These are phyloP conservation scores for Vespertilio murinus DNA, from an alignment of 2,797 vertebrate species.

Conservation along the genomic window DNA sequence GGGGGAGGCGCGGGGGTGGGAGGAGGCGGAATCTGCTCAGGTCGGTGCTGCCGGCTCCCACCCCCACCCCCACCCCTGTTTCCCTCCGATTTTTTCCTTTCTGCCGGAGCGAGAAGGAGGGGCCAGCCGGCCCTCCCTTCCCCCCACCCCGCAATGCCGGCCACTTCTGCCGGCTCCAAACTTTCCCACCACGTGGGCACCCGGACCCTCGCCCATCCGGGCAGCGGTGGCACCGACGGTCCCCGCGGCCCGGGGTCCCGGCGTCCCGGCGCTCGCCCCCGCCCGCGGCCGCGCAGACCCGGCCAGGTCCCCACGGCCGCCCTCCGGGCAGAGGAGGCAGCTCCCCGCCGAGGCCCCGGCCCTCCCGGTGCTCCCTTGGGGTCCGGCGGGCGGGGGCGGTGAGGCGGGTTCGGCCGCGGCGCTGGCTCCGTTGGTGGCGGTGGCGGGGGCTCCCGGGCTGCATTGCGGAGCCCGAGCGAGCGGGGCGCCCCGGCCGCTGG, in stretches of 20 bases:
- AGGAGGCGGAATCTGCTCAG: conserved; percentile 79
- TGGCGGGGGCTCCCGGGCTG: not conserved
- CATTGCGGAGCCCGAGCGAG: conserved; percentile 39
- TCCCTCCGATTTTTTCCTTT: conserved; percentile 69
- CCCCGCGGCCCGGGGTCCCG: not conserved
- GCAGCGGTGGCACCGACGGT: not conserved
- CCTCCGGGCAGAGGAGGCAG: not conserved
- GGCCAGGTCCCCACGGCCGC: not conserved
- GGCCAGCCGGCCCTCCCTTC: not conserved
- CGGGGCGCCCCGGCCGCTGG: not conserved
- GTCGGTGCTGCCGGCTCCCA: conserved; percentile 63
- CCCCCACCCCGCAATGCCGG: conserved; percentile 7
- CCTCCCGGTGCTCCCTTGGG: not conserved
- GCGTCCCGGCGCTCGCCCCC: not conserved
- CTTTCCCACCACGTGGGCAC: conserved; percentile 74
- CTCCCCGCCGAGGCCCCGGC: not conserved
- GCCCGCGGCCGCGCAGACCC: not conserved
- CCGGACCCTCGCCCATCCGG: conserved; percentile 57
- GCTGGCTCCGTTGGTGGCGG: not conserved
- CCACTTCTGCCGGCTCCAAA: conserved; percentile 66
- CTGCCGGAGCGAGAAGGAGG: conserved; percentile 62
- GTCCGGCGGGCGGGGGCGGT: not conserved
- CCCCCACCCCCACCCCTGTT: conserved; percentile 35
- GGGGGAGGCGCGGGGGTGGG: not conserved
- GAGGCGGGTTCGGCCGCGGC: not conserved